Conservation (phyloP, 2,888 invertebrate genomes). For the Hemithea aestivaria region DNA sequence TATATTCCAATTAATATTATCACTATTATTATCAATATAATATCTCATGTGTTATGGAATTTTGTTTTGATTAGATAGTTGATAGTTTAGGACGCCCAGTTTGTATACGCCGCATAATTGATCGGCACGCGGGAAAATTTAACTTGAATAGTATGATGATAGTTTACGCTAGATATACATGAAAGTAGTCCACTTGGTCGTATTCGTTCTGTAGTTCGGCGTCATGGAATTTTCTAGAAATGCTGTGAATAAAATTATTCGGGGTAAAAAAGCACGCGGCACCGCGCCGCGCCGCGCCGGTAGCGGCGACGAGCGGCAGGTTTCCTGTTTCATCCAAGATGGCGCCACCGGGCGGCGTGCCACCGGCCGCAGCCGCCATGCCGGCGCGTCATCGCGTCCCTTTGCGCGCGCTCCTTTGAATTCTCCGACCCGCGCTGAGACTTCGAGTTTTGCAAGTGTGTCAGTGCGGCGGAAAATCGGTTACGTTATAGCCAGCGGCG, state of each 20-base stretch:
- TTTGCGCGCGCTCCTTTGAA: conserved; percentile 70
- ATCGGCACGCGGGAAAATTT: conserved; percentile 64
- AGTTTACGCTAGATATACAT: not conserved
- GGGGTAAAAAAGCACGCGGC: conserved; percentile 57
- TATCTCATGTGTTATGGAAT: not conserved
- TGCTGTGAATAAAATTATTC: conserved; percentile 30
- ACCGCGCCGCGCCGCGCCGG: conserved; percentile 40
- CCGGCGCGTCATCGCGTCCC: conserved; percentile 62
- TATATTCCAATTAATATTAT: conserved; percentile 9
- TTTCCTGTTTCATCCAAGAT: conserved; percentile 62
- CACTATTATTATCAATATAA: conserved; percentile 4
- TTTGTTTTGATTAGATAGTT: conserved; percentile 31
- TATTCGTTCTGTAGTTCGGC: conserved; percentile 4
- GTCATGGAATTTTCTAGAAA: conserved; percentile 28
- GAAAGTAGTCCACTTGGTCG: too few relatives aligned
- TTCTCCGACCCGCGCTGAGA: conserved; percentile 35
- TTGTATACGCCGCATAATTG: conserved; percentile 46
- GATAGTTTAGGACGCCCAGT: conserved; percentile 43
- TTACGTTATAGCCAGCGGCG: conserved; percentile 69
- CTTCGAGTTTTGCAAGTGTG: conserved; percentile 68
- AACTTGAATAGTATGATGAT: conserved; percentile 7
- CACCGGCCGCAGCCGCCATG: conserved; percentile 56
- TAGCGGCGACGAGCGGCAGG: conserved; percentile 20
- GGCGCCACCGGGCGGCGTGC: conserved; percentile 74
- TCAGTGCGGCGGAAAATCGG: conserved; percentile 51